Conservation (phyloP, 2,888 invertebrate genomes). For the Aleiodes alternator region DNA sequence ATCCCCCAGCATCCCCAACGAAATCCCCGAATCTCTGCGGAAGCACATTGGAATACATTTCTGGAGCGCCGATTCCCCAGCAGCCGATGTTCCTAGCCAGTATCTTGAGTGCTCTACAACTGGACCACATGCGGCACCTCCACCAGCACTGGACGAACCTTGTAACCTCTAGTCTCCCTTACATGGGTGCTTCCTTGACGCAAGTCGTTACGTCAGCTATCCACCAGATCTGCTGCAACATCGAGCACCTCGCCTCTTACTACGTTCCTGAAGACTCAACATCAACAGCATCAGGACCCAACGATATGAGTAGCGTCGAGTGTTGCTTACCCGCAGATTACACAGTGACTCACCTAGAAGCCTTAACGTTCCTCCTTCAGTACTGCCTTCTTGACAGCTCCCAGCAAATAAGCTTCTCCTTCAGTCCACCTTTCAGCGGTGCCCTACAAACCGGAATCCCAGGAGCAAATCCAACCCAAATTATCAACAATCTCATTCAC, state of each 20-base stretch:
- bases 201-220: conserved; percentile 87
- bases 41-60: conserved; percentile 78
- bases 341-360: conserved; percentile 85
- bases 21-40: conserved; percentile 67
- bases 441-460: conserved; percentile 77
- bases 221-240: conserved; percentile 86
- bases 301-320: conserved; percentile 70
- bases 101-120: conserved; percentile 85
- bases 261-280: conserved; percentile 67
- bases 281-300: conserved; percentile 57
- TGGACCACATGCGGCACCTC: conserved; percentile 82
- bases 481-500: conserved; percentile 88
- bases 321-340: conserved; percentile 85
- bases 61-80: conserved; percentile 83
- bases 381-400: conserved; percentile 86
- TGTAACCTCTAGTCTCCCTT: conserved; percentile 87
- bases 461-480: conserved; percentile 81
- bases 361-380: conserved; percentile 86
- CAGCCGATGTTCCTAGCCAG: conserved; percentile 90
- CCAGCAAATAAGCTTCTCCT: conserved; percentile 78
- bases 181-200: conserved; percentile 85
- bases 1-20: conserved; percentile 51
- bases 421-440: conserved; percentile 77
- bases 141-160: conserved; percentile 91
- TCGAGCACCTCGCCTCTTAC: conserved; percentile 79